Evolutionary conservation across 2,797 vertebrate genomes (phyloP).

Genomic region (Hydrocynus forskahlii): DNA sequence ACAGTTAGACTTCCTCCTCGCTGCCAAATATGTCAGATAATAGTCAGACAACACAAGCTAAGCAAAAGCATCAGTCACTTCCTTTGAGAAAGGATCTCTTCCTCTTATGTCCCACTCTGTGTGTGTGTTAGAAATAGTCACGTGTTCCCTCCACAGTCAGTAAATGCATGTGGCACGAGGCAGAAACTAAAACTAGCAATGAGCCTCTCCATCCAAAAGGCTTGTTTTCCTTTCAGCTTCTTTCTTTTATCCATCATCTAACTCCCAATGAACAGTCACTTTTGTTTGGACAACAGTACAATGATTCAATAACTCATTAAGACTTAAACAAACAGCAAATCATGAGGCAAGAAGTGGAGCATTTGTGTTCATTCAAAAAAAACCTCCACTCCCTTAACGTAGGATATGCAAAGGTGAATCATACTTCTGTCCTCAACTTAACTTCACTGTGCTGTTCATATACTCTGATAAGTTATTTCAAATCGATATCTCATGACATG

Average conservation of each 20-base stretch:
- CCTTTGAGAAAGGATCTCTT: slow-evolving; percentile 47
- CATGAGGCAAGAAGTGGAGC: not conserved
- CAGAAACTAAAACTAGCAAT: slow-evolving; percentile 58
- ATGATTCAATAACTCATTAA: not conserved
- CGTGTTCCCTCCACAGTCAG: slow-evolving; percentile 26
- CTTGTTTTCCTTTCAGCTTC: slow-evolving; percentile 9
- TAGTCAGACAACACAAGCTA: slow-evolving; percentile 36
- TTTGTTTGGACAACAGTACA: not conserved
- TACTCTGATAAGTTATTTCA: no score
- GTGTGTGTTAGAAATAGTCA: slow-evolving; percentile 52
- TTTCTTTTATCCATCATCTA: not conserved
- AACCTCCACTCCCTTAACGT: not conserved
- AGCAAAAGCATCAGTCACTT: slow-evolving; percentile 38
- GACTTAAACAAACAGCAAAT: not conserved
- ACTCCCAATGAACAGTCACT: not conserved
- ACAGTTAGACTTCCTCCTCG: slow-evolving; percentile 97
- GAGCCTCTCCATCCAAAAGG: slow-evolving; percentile 40
- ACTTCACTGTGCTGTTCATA: no score
- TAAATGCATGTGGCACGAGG: slow-evolving; percentile 43
- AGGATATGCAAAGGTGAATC: not conserved
- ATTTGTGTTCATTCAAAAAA: not conserved
- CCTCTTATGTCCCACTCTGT: slow-evolving; percentile 34
- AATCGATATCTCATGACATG: no score
- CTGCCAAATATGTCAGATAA: slow-evolving; percentile 71
- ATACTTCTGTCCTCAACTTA: not conserved